Evolutionary conservation across 2,888 invertebrate species (phyloP).

Genomic region (Andrena fulva): DNA sequence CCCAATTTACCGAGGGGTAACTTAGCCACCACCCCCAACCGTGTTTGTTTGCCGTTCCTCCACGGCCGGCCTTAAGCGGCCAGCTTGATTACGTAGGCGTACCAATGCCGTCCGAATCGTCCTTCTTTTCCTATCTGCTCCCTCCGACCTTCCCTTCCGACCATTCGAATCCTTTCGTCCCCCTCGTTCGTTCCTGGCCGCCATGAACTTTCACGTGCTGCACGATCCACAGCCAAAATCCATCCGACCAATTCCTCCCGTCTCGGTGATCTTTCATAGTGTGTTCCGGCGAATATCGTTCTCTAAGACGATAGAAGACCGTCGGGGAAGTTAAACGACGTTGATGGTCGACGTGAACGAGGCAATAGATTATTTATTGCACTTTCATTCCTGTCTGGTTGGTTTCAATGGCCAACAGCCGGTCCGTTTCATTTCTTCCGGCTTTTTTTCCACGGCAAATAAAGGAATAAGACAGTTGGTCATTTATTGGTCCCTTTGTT

Average conservation of each 20-base stretch:
- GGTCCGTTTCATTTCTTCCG: no score
- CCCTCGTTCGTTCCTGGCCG: background rate
- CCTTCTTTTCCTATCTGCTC: constrained; percentile 21
- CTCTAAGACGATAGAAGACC: background rate
- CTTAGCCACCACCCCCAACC: constrained; percentile 75
- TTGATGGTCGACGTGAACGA: background rate
- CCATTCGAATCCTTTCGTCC: background rate
- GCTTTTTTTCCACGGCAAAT: no score
- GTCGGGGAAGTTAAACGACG: background rate
- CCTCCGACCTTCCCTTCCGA: background rate
- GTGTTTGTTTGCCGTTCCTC: constrained; percentile 77
- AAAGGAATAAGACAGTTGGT: background rate
- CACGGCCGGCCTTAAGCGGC: constrained; percentile 62
- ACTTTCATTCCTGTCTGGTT: background rate
- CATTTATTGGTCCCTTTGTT: background rate
- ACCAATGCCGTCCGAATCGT: constrained; percentile 39
- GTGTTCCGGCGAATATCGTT: background rate
- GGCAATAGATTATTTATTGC: constrained; percentile 8
- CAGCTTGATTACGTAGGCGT: constrained; percentile 64
- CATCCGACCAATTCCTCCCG: background rate
- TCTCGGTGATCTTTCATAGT: background rate
- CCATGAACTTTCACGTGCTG: background rate
- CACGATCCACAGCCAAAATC: constrained; percentile 3
- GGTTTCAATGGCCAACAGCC: background rate
- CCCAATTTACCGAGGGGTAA: constrained; percentile 82